Evolutionary conservation across 2,888 invertebrate species (phyloP).

Genomic region (Salticus scenicus): DNA sequence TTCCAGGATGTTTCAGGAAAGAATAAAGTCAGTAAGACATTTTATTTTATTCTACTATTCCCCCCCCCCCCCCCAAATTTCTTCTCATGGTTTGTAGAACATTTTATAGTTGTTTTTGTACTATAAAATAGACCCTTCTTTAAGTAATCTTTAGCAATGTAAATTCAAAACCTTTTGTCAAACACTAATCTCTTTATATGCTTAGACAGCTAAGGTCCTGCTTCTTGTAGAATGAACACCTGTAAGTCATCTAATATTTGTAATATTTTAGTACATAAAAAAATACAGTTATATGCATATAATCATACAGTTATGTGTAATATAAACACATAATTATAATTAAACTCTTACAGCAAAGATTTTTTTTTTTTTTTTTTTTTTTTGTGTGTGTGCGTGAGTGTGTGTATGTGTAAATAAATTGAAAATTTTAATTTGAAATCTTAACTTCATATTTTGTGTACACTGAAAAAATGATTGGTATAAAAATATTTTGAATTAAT

Average conservation of each 20-base stretch:
- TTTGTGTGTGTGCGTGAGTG: neutral
- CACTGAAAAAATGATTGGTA: too few species aligned
- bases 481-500: too few species aligned
- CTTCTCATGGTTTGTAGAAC: constrained; percentile 46
- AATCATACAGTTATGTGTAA: too few species aligned
- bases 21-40: constrained; percentile 32
- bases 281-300: too few species aligned
- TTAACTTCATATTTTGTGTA: too few species aligned
- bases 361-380: neutral
- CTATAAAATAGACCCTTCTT: neutral
- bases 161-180: neutral
- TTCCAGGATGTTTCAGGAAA: constrained; percentile 35
- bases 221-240: too few species aligned
- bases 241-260: too few species aligned
- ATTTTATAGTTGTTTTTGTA: constrained; percentile 33
- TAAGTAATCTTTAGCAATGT: neutral
- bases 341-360: constrained; percentile 10
- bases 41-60: too few species aligned
- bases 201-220: constrained; percentile 4
- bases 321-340: too few species aligned
- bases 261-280: too few species aligned
- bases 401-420: neutral
- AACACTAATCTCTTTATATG: neutral
- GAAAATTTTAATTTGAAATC: too few species aligned
- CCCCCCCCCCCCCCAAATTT: too few species aligned